A percentile compares a stretch with the other conserved stretches of the same genome.
Evolutionary conservation across 1,140 invertebrate genomes (phyloP).

Genomic region (Calliopsis andreniformis): DNA sequence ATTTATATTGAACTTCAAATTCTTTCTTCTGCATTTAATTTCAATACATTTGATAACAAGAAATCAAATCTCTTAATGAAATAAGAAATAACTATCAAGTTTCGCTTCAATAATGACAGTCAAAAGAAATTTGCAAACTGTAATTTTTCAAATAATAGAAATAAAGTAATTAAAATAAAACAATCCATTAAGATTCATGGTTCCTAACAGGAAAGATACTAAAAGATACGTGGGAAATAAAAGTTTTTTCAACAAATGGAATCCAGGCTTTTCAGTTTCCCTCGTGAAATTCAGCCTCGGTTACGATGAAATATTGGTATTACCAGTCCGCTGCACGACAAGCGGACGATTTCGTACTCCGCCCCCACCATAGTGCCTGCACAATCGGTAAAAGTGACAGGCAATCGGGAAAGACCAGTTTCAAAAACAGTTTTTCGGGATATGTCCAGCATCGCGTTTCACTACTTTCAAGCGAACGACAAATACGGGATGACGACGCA

Average conservation of each 20-base stretch:
- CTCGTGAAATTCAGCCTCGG: slow-evolving; percentile 45
- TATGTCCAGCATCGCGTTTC: slow-evolving; percentile 33
- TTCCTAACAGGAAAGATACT: not conserved
- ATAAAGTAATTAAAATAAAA: too few species aligned
- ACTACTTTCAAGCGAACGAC: slow-evolving; percentile 52
- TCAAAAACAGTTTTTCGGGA: slow-evolving; percentile 55
- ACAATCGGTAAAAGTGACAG: slow-evolving; percentile 44
- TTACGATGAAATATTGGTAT: slow-evolving; percentile 53
- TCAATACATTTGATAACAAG: too few species aligned
- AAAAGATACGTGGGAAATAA: not conserved
- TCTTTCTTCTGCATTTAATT: too few species aligned
- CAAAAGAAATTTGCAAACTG: too few species aligned
- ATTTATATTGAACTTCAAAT: too few species aligned
- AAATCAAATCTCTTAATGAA: too few species aligned
- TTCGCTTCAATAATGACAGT: too few species aligned
- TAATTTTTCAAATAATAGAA: too few species aligned
- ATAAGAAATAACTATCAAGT: too few species aligned
- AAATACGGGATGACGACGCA: slow-evolving; percentile 53
- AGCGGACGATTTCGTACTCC: slow-evolving; percentile 14
- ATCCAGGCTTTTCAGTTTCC: slow-evolving; percentile 23
- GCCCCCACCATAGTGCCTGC: not conserved
- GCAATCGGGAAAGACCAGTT: slow-evolving; percentile 26
- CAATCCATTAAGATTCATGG: too few species aligned
- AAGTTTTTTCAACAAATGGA: not conserved
- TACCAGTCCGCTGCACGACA: slow-evolving; percentile 26